phyloP scores from a whole-genome alignment of 2,888 invertebrate species.

The Lasioglossum villosulum region DNA sequence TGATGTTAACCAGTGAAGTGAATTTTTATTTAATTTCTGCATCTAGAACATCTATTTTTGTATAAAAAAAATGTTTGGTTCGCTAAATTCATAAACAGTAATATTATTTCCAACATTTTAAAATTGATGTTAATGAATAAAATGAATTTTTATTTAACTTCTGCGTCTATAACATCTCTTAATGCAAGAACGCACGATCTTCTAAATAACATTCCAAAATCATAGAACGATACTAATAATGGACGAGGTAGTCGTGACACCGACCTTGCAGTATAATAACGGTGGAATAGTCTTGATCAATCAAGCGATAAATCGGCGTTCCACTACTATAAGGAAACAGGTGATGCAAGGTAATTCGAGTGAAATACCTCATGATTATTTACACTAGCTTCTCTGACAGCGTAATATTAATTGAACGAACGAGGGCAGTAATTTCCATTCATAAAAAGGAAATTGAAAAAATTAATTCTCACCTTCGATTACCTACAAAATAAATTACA shows the following conservation, averaged over 20 bases:
- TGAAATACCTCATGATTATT: background rate
- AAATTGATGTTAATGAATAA: too few relatives aligned
- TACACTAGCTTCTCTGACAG: background rate
- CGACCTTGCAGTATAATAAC: conserved; percentile 21
- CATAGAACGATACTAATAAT: background rate
- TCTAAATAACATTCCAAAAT: background rate
- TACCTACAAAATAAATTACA: background rate
- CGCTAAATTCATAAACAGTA: background rate
- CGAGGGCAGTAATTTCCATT: background rate
- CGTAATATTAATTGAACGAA: background rate
- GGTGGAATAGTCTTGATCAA: conserved; percentile 3
- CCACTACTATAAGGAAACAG: background rate
- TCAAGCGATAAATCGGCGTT: conserved; percentile 17
- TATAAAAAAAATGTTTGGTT: background rate
- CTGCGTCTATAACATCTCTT: too few relatives aligned
- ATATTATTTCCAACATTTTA: too few relatives aligned
- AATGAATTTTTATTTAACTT: too few relatives aligned
- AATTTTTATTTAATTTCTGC: background rate
- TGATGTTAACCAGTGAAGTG: background rate
- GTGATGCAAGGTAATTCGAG: background rate
- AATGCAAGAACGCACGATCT: background rate
- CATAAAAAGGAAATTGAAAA: background rate
- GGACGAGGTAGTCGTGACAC: conserved; percentile 18
- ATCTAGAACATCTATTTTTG: background rate
- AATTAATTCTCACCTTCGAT: background rate